Base-by-base conservation (phyloP, 2,888 invertebrate genomes). In the Meiosimyza platycephala region DNA sequence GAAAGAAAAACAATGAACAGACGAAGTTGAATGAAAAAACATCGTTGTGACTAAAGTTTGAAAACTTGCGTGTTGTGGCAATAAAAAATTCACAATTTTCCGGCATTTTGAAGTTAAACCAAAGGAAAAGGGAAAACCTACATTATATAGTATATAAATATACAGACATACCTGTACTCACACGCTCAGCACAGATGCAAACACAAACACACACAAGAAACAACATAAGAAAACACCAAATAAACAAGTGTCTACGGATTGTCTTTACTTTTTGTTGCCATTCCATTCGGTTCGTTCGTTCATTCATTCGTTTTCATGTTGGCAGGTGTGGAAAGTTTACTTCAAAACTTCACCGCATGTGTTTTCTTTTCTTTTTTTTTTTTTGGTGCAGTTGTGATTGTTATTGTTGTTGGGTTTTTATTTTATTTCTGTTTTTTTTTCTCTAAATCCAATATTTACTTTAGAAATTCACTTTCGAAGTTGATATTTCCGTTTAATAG, bases 11-110 rank as follows among this genome's bases (percentile, higher is more conserved):
- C 40, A 40, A 40, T 40, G 40, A 40, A 40, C 40, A 18, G 57
- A 13, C 2, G 18, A 18, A 57, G 57, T n/a, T 22, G 57, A 57
- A 15, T n/a, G 28, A 22, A 33, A 22, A 16, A 47, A 28, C n/a
- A 18, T 48, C 9, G 22, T 16, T 22, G 22, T 22, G 16, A 59
- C 13, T 18, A 50, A 63, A 63, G 28, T 28, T 50, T 50, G 28
- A 59, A 50, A 62, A 18, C 13, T 57, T 55, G 48, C 48, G 67
- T 33, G 62, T 15, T 62, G 33, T 6, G n/a, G n/a, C 40, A 33
- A 52, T 51, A 65, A 72, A 74, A 74, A 75, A 72, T 75, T 60
- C 72, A 72, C 72, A 75, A 72, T 75, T 75, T 75, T 72, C 60
- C 71, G 72, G 67, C 63, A 62, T 64, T 71, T 72, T 72, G 67